Conservation (phyloP, 2,797 vertebrate genomes). For the Carapus acus region DNA sequence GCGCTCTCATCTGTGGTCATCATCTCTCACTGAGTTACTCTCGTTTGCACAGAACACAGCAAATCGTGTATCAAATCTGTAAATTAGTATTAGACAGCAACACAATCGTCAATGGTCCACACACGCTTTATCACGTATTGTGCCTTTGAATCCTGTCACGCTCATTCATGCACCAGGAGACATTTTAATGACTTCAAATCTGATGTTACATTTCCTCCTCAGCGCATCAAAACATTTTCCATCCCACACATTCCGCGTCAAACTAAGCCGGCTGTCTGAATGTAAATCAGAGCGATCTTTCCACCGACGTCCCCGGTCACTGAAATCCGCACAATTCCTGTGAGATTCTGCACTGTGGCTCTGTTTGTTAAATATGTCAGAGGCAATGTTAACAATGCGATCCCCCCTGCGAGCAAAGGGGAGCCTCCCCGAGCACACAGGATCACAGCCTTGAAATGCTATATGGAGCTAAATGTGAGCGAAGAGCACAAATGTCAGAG, state of each 20-base stretch:
- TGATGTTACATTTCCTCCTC: no score
- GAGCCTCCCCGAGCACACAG: conserved; percentile 4
- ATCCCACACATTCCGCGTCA: neutral
- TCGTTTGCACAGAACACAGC: no score
- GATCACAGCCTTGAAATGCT: conserved; percentile 13
- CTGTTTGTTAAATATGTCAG: neutral
- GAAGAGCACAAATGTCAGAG: conserved; percentile 22
- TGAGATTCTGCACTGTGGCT: neutral
- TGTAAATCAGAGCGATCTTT: no score
- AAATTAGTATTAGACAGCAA: no score
- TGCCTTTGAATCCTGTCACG: no score
- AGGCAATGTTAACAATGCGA: neutral
- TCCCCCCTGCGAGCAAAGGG: neutral
- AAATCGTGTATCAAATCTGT: no score
- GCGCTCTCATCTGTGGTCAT: no score
- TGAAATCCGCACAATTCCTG: neutral
- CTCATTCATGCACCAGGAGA: neutral
- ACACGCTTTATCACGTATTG: no score
- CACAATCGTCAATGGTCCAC: no score
- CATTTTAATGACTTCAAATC: neutral
- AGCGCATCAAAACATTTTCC: neutral
- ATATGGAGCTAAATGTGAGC: conserved; percentile 16
- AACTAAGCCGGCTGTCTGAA: neutral
- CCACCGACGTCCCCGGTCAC: neutral
- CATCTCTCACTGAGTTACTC: no score